Conservation (phyloP, 2,113 vertebrate genomes). For the Ochotona princeps region DNA sequence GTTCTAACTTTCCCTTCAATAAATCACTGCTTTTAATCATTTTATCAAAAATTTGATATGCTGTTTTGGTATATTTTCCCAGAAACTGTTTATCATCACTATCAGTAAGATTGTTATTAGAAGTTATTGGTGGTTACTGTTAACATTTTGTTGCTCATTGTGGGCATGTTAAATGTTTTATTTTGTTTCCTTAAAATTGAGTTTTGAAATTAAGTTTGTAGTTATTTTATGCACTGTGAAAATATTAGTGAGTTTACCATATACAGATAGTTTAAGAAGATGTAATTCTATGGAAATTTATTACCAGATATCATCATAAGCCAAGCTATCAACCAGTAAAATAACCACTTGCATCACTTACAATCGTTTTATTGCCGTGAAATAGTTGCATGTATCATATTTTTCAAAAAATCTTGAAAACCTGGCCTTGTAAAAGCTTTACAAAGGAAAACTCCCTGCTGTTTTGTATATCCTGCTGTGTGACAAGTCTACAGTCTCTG, state of each 20-base stretch:
- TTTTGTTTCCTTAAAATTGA: conserved; percentile 1
- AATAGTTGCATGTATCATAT: not conserved
- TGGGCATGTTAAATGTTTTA: not conserved
- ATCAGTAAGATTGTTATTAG: conserved; percentile 64
- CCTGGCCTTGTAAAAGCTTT: not conserved
- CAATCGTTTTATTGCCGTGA: not conserved
- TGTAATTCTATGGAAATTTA: not conserved
- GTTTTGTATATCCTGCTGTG: not conserved
- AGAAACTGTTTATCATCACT: conserved; percentile 75
- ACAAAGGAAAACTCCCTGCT: not conserved
- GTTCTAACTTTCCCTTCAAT: conserved; percentile 77
- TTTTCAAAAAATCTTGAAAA: not conserved
- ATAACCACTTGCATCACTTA: conserved; percentile 6
- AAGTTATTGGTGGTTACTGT: conserved; percentile 75
- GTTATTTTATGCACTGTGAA: conserved; percentile 29
- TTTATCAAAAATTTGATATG: conserved; percentile 71
- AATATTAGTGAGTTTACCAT: not conserved
- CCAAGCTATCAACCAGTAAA: not conserved
- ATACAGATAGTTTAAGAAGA: not conserved
- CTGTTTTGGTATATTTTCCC: conserved; percentile 25
- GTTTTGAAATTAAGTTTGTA: not conserved
- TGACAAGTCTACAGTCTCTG: not conserved
- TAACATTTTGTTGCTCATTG: conserved; percentile 22
- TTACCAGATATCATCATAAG: conserved; percentile 1
- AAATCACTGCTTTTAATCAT: conserved; percentile 70